A percentile compares a stretch with the other conserved stretches of the same genome.
Evolutionary conservation across 2,797 vertebrate species (phyloP).

Genomic region (Serranus cabrilla): DNA sequence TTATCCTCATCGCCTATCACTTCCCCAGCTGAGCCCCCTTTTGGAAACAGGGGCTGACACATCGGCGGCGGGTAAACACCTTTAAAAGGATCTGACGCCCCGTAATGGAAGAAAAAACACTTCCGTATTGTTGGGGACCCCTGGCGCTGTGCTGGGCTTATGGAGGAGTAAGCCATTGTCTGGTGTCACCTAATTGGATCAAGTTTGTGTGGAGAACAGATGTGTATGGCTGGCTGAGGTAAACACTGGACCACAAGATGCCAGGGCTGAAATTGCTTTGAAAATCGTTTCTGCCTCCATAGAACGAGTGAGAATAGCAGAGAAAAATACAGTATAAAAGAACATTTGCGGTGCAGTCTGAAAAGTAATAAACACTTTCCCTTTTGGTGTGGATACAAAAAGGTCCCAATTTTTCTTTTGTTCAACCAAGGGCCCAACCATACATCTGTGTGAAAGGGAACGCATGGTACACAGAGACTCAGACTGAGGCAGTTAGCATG

Average conservation of each 20-base stretch:
- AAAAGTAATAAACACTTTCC: conserved; percentile 70
- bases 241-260: conserved; percentile 74
- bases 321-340: conserved; percentile 61
- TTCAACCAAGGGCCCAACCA: conserved; percentile 34
- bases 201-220: conserved; percentile 76
- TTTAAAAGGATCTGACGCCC: conserved; percentile 81
- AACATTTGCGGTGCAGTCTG: conserved; percentile 57
- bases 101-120: conserved; percentile 74
- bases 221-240: conserved; percentile 70
- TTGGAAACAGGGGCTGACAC: conserved; percentile 73
- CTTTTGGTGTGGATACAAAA: conserved; percentile 59
- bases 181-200: conserved; percentile 81
- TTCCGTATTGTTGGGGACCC: conserved; percentile 75
- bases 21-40: conserved; percentile 74
- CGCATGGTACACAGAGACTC: conserved; percentile 13
- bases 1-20: conserved; percentile 74
- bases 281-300: conserved; percentile 68
- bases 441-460: conserved; percentile 21
- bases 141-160: conserved; percentile 71
- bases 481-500: conserved; percentile 40
- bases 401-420: conserved; percentile 46
- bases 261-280: conserved; percentile 72
- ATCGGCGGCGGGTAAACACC: conserved; percentile 74
- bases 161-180: conserved; percentile 76
- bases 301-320: conserved; percentile 52